Conservation (phyloP, 2,888 invertebrate genomes). For the Steromphala cineraria region DNA sequence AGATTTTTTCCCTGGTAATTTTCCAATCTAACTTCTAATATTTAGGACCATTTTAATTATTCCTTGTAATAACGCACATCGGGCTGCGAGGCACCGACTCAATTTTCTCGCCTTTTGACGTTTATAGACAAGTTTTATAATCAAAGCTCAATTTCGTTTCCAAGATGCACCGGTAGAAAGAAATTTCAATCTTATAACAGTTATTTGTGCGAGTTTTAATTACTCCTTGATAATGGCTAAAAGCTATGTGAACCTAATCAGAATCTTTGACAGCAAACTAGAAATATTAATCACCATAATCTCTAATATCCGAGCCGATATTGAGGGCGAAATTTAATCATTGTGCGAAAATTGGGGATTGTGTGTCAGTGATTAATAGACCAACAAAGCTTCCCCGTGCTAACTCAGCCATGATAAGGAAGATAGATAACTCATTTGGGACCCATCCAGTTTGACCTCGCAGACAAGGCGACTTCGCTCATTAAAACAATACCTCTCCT, state of each 20-base stretch:
- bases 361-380: constrained; percentile 32
- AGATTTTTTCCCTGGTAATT: constrained; percentile 17
- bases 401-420: constrained; percentile 25
- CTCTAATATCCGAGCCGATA: constrained; percentile 19
- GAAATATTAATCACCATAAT: constrained; percentile 17
- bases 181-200: constrained; percentile 6
- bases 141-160: neutral
- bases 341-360: constrained; percentile 27
- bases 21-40: constrained; percentile 16
- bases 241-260: constrained; percentile 6
- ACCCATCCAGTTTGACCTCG: neutral
- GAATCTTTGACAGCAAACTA: neutral
- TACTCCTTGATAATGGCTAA: neutral
- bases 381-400: constrained; percentile 19
- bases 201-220: constrained; percentile 11
- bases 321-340: constrained; percentile 29
- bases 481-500: neutral
- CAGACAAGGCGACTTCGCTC: neutral
- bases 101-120: neutral
- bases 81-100: neutral
- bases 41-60: constrained; percentile 15
- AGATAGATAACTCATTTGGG: constrained; percentile 28
- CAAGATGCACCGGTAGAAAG: neutral
- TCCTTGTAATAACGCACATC: neutral
- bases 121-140: constrained; percentile 8